Percentiles rank a stretch among this genome's conserved stretches.
Evolutionary conservation across 2,113 vertebrate genomes (phyloP).

Genomic region (Chlamydotis undulata): DNA sequence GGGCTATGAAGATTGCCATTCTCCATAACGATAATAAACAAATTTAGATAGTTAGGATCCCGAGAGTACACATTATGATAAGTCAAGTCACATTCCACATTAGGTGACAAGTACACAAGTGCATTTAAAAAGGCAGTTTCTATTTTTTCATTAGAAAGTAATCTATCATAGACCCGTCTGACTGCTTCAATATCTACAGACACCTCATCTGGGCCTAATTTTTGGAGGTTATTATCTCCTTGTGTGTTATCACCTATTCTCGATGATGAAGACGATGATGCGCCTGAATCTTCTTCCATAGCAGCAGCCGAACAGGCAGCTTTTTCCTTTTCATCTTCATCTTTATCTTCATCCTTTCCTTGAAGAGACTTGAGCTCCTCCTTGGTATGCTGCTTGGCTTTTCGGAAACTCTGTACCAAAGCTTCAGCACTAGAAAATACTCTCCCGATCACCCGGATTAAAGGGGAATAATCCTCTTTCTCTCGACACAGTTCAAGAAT

Average conservation of each 20-base stretch:
- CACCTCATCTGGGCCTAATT: constrained; percentile 82
- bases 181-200: constrained; percentile 91
- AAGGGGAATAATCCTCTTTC: constrained; percentile 88
- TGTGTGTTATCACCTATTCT: constrained; percentile 80
- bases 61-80: constrained; percentile 94
- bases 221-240: constrained; percentile 79
- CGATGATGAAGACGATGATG: constrained; percentile 75
- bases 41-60: constrained; percentile 94
- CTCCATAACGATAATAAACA: constrained; percentile 97
- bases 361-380: constrained; percentile 94
- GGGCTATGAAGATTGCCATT: constrained; percentile 97
- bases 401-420: constrained; percentile 92
- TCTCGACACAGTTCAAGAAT: constrained; percentile 91
- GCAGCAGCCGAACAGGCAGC: constrained; percentile 86
- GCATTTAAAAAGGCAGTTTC: constrained; percentile 95
- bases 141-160: constrained; percentile 90
- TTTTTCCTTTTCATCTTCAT: constrained; percentile 96
- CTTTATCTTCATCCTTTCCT: constrained; percentile 96
- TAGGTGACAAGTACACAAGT: constrained; percentile 93
- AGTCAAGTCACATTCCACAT: constrained; percentile 95
- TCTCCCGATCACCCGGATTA: constrained; percentile 91
- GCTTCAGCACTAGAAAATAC: constrained; percentile 93
- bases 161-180: constrained; percentile 88
- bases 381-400: constrained; percentile 81
- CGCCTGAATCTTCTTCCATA: constrained; percentile 87